Evolutionary conservation across 2,797 vertebrate species (phyloP), one percentile per base, ranked within the genome.

Genomic region (Phyllotis vaccarum): DNA sequence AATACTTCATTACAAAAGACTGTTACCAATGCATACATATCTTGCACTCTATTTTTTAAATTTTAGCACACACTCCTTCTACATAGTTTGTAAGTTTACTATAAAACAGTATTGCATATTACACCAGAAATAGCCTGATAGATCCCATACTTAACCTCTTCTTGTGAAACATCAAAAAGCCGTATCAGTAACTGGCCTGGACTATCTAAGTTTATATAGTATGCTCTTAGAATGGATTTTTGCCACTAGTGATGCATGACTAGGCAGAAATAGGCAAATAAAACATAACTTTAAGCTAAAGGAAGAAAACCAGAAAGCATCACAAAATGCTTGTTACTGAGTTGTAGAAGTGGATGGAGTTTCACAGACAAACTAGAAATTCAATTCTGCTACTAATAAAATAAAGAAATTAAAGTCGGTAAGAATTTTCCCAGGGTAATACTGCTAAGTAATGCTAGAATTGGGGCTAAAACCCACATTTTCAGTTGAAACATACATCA

Each of bases 311-410:
- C n/a, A n/a, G n/a, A n/a, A 74, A 88, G 72, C 75, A 93, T 82
- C 43, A 75, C 58, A 90, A 93, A 94, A 81, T 75, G n/a, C 74
- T 82, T 83, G 22, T 54, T 49, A 87, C 29, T n/a, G 66, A 82
- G 68, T 89, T 89, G 66, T 74, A 83, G 46, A 88, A 91, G 62
- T 72, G 3, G 4, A 74, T 5, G 37, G n/a, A 37, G 87, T 76
- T 95, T 88, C 70, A 90, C 37, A 72, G 21, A 87, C 76, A 87
- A 95, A 87, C 62, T 52, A 88, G 56, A 34, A 91, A 89, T 85
- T 75, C 56, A 70, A 56, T 2, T 56, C 40, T 78, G 29, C 54
- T 92, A 70, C 54, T 75, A 93, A 72, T 64, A 89, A 95, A 75
- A 16, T 74, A 27, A 92, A 37, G 64, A 86, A 86, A 80, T 27